Conservation (phyloP, 2,888 invertebrate species). For the Trissoscelio sp. region DNA sequence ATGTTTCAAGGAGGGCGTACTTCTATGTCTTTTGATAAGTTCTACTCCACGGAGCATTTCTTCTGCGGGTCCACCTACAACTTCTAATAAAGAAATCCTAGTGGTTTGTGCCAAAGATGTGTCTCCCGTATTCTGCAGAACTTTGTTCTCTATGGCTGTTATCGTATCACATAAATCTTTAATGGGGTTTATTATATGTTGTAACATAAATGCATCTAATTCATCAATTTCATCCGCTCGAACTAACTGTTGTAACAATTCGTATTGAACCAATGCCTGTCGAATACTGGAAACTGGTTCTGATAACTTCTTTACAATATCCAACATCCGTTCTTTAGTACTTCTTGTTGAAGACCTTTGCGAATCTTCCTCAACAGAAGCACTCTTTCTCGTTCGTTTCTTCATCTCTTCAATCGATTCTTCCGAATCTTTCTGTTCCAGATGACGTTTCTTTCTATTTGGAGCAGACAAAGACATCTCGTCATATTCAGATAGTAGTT, state of each 20-base stretch:
- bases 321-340: slow-evolving; percentile 74
- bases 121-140: slow-evolving; percentile 76
- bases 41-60: slow-evolving; percentile 80
- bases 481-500: slow-evolving; percentile 79
- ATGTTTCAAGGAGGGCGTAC: slow-evolving; percentile 70
- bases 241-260: slow-evolving; percentile 62
- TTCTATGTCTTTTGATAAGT: slow-evolving; percentile 75
- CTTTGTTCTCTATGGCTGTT: slow-evolving; percentile 76
- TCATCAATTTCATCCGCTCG: slow-evolving; percentile 69
- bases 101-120: slow-evolving; percentile 75
- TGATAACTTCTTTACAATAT: slow-evolving; percentile 72
- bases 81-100: slow-evolving; percentile 78
- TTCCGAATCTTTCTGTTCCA: slow-evolving; percentile 74
- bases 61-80: slow-evolving; percentile 80
- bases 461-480: no score
- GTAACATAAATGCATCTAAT: slow-evolving; percentile 71
- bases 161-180: slow-evolving; percentile 78
- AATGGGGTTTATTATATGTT: slow-evolving; percentile 77
- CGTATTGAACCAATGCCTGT: slow-evolving; percentile 74
- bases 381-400: slow-evolving; percentile 34
- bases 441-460: slow-evolving; percentile 73
- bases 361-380: slow-evolving; percentile 68
- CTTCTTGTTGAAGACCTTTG: slow-evolving; percentile 72
- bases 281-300: slow-evolving; percentile 76
- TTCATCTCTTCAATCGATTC: slow-evolving; percentile 72